Evolutionary conservation across 2,797 vertebrate genomes (phyloP).

Genomic region (Amblyopsis hoosieri): DNA sequence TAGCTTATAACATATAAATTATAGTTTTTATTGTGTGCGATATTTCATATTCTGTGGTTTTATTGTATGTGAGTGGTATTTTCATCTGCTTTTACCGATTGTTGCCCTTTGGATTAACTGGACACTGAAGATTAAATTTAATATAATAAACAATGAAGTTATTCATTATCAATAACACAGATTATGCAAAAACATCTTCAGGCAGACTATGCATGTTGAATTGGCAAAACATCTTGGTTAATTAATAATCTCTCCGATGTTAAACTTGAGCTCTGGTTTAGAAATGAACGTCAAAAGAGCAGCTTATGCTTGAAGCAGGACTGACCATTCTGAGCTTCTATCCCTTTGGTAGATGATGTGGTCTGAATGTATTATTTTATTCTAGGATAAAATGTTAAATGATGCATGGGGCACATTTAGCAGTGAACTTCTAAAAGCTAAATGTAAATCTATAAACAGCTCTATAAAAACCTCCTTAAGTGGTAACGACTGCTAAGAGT

Average conservation of each 20-base stretch:
- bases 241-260: neutral
- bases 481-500: no score
- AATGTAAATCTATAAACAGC: neutral
- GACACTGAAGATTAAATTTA: neutral
- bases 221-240: neutral
- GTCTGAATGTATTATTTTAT: constrained; percentile 10
- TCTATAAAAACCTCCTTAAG: no score
- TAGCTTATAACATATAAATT: no score
- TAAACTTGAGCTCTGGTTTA: constrained; percentile 6
- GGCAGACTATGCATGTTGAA: neutral
- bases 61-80: no score
- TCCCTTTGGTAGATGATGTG: constrained; percentile 2
- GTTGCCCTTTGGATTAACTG: neutral
- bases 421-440: neutral
- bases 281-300: neutral
- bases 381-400: constrained; percentile 10
- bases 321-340: constrained; percentile 5
- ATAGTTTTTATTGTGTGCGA: no score
- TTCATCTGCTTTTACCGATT: no score
- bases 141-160: neutral
- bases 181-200: neutral
- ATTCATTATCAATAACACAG: neutral
- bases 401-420: constrained; percentile 11
- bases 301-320: neutral
- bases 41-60: no score